Percentiles rank a stretch among this genome's conserved stretches.
These are phyloP conservation scores for Astreopora myriophthalma DNA, from an alignment of 64 coral and sea anemone species.

Conservation along the genomic window DNA sequence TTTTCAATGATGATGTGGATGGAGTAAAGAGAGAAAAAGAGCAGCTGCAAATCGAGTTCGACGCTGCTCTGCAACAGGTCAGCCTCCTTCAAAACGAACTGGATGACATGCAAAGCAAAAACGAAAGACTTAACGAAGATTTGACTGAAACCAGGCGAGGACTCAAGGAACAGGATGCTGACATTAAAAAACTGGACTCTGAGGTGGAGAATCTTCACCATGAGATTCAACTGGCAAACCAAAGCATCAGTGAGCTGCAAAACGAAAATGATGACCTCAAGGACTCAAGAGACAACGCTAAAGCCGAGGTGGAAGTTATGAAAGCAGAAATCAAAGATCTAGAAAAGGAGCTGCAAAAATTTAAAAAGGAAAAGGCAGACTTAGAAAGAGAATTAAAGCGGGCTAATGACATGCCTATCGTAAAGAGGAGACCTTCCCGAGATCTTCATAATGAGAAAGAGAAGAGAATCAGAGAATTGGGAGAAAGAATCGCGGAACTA, in stretches of 20 bases:
- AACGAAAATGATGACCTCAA: constrained; percentile 71
- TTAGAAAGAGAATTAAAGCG: constrained; percentile 41
- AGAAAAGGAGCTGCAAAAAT: neutral
- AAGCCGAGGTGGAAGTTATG: constrained; percentile 46
- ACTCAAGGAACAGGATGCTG: constrained; percentile 72
- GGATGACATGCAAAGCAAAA: constrained; percentile 65
- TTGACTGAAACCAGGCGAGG: constrained; percentile 64
- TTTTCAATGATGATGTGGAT: constrained; percentile 81
- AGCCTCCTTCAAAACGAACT: constrained; percentile 51
- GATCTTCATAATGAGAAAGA: constrained; percentile 58
- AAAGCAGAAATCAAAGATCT: constrained; percentile 4
- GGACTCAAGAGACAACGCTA: constrained; percentile 76
- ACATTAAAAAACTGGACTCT: constrained; percentile 73
- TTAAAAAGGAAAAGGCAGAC: constrained; percentile 26
- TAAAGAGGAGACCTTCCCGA: neutral
- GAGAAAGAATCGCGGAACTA: constrained; percentile 14
- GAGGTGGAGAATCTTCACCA: constrained; percentile 72
- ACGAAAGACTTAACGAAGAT: constrained; percentile 29
- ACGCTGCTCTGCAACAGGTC: constrained; percentile 52
- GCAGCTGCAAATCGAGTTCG: constrained; percentile 70
- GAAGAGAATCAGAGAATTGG: constrained; percentile 26
- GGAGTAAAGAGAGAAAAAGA: constrained; percentile 82
- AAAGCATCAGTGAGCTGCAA: constrained; percentile 72
- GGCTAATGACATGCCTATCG: neutral
- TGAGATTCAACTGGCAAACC: constrained; percentile 68